A percentile compares a stretch with the other conserved stretches of the same genome.
Conservation (phyloP, 2,113 vertebrate species). For the Mola mola region DNA sequence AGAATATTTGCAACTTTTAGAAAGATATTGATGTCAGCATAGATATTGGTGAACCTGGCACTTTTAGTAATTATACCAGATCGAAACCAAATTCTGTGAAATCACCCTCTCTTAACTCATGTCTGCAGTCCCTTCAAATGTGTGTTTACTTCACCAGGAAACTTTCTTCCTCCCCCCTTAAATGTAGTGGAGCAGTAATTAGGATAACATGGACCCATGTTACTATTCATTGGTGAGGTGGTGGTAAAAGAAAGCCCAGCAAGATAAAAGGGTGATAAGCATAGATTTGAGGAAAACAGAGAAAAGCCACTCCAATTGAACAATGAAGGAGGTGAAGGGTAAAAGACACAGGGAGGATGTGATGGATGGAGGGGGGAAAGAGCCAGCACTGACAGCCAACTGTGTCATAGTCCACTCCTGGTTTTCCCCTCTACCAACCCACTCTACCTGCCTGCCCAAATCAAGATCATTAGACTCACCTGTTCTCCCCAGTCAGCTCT, state of each 20-base stretch:
- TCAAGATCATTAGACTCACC: too few relatives aligned
- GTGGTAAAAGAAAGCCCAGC: constrained; percentile 11
- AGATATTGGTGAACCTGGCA: too few relatives aligned
- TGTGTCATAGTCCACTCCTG: too few relatives aligned
- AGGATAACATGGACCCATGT: constrained; percentile 52
- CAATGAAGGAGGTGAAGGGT: constrained; percentile 37
- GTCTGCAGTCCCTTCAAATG: constrained; percentile 6
- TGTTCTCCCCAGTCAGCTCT: too few relatives aligned
- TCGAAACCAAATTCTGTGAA: not conserved
- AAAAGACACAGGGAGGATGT: constrained; percentile 22
- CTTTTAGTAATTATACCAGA: too few relatives aligned
- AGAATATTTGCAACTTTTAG: too few relatives aligned
- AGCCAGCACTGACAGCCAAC: constrained; percentile 15
- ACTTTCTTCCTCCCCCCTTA: constrained; percentile 46
- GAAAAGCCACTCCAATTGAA: constrained; percentile 37
- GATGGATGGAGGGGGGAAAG: constrained; percentile 40
- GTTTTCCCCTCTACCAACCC: too few relatives aligned
- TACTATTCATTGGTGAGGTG: constrained; percentile 32
- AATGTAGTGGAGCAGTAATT: constrained; percentile 63
- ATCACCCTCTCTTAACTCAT: not conserved
- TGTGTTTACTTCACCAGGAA: constrained; percentile 26
- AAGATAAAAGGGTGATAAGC: constrained; percentile 10
- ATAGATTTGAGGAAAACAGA: constrained; percentile 6
- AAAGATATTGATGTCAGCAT: too few relatives aligned
- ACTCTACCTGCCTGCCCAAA: too few relatives aligned